Base-by-base conservation (phyloP, 2,113 vertebrate species). In the Apistogramma diplotaenia region DNA sequence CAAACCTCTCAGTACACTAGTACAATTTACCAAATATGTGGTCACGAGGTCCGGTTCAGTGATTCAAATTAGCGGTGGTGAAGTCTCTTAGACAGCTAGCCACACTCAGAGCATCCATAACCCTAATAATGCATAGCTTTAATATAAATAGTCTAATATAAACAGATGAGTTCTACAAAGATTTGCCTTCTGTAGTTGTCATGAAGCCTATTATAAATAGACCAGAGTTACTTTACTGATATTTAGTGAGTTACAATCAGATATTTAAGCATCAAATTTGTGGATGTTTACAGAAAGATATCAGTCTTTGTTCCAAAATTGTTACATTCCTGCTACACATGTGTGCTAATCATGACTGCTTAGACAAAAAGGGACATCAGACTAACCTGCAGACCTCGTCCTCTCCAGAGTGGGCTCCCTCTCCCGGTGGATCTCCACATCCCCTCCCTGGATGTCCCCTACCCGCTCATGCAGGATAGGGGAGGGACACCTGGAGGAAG, bases 401-500 rank as follows among this genome's bases (percentile, higher is more conserved):
- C 95, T 96, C 87, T 99, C 98, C 83, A 97, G 79, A 18, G 94
- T 65, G 76, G 97, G 96, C 87, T 99, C 97, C 67, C 94, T 93
- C 70, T 98, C 97, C 89, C 96, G 93, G 90, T 94, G 86, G 79
- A 94, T 94, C 58, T 98, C 97, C 74, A 94, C 96, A 1, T 98
- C 97, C 78, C 94, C 89, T 4, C 92, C 88, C 80, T 95, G 92
- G 10, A 96, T 93, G 78, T 95, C 93, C 58, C 94, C 94, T 82
- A 95, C 94, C 74, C 94, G 96, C 85, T 98, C 96, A 0, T 97
- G 97, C 40, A 97, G 95, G 37, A 97, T 92, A 13, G 97, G 97
- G 19, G 98, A 99, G 25, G 96, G 97, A 89, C 97, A 98, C 86
- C 98, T 99, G 93, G 9, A 57, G 43, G 35, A 67, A 86, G 27